Conservation (phyloP, 2,888 invertebrate species). For the Frankliniella fusca region DNA sequence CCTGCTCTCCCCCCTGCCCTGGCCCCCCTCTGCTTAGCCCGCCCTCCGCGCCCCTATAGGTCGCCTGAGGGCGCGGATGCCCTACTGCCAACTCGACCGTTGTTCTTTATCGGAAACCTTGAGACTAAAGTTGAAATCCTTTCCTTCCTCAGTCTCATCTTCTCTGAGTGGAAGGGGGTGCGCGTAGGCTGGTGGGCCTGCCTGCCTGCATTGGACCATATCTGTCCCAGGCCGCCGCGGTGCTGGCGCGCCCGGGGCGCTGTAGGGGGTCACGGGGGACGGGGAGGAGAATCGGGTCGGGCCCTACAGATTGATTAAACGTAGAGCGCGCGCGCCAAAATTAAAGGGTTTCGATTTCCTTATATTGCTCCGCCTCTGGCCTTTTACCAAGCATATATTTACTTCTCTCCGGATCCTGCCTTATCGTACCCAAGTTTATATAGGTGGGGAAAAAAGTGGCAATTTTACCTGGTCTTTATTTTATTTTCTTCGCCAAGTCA, state of each 20-base stretch:
- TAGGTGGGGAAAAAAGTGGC: too few relatives aligned
- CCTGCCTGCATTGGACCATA: background rate
- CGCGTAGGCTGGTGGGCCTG: background rate
- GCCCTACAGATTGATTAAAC: too few relatives aligned
- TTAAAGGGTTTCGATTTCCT: too few relatives aligned
- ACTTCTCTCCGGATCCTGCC: too few relatives aligned
- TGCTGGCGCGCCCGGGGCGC: background rate
- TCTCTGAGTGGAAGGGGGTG: background rate
- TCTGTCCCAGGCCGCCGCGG: background rate
- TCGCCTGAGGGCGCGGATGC: background rate
- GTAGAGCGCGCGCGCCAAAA: too few relatives aligned
- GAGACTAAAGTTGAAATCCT: constrained; percentile 20
- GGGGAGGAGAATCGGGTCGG: background rate
- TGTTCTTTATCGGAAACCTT: constrained; percentile 25
- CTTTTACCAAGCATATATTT: too few relatives aligned
- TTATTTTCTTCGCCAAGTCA: background rate
- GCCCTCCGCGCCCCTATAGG: background rate
- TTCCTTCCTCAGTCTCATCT: background rate
- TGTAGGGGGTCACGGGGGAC: background rate
- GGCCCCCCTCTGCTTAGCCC: background rate
- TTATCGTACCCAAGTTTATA: too few relatives aligned
- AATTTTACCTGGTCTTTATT: too few relatives aligned
- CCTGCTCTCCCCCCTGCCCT: background rate
- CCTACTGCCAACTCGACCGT: background rate
- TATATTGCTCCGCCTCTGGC: too few relatives aligned